phyloP scores from a whole-genome alignment of 2,113 vertebrate species.

The Nasalis larvatus region DNA sequence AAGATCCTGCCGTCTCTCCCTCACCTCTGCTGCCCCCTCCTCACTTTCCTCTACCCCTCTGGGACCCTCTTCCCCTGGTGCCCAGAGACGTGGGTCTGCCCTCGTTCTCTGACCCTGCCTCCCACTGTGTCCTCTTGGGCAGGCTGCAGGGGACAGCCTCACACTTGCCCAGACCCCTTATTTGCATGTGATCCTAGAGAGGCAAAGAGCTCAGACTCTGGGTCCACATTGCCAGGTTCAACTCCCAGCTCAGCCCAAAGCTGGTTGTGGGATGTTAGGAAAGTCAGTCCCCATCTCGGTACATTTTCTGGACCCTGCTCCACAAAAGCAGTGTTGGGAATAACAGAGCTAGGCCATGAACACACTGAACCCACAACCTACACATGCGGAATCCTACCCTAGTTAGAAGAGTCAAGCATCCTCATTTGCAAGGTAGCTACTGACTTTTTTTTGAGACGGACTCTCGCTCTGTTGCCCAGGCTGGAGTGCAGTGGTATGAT shows the following conservation, averaged over 20 bases:
- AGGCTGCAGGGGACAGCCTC: neutral
- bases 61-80: rapidly evolving
- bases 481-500: too few species aligned
- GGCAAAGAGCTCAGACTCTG: neutral
- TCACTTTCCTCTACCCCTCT: rapidly evolving
- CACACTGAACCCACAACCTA: rapidly evolving
- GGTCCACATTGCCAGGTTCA: rapidly evolving
- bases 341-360: too few species aligned
- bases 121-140: rapidly evolving
- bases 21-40: rapidly evolving
- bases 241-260: neutral
- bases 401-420: rapidly evolving
- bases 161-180: rapidly evolving
- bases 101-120: rapidly evolving
- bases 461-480: too few species aligned
- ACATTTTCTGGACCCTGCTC: too few species aligned
- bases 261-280: neutral
- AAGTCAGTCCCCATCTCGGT: neutral
- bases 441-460: too few species aligned
- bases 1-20: neutral
- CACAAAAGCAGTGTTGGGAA: rapidly evolving
- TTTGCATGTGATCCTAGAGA: neutral
- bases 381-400: rapidly evolving
- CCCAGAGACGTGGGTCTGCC: neutral
- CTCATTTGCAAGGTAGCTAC: rapidly evolving